Conservation (phyloP, 2,113 vertebrate species). For the Pseudorasbora parva region DNA sequence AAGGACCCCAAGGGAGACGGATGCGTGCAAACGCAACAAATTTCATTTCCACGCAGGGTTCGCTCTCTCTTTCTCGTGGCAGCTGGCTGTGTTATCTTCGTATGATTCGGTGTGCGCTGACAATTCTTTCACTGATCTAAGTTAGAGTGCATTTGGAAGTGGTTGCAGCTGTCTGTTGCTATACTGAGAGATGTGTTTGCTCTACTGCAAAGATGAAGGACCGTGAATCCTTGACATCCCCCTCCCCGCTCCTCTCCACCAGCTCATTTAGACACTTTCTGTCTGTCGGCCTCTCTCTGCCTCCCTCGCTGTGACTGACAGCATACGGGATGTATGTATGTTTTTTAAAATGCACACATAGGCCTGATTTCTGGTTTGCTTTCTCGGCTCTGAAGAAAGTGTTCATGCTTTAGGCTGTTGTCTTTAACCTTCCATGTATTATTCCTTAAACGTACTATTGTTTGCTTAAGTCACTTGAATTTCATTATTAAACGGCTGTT, state of each 20-base stretch:
- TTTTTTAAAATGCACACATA: slow-evolving; percentile 68
- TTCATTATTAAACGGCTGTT: neutral
- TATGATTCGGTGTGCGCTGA: slow-evolving; percentile 95
- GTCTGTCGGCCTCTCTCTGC: slow-evolving; percentile 87
- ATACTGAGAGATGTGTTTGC: slow-evolving; percentile 98
- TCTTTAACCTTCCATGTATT: neutral
- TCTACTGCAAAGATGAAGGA: slow-evolving; percentile 99
- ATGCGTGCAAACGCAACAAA: slow-evolving; percentile 85
- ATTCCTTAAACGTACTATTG: neutral
- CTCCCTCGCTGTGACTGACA: slow-evolving; percentile 87
- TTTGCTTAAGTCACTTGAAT: neutral
- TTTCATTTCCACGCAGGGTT: slow-evolving; percentile 29
- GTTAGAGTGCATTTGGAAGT: slow-evolving; percentile 98
- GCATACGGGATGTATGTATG: slow-evolving; percentile 90
- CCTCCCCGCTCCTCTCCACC: slow-evolving; percentile 78
- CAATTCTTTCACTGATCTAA: slow-evolving; percentile 99
- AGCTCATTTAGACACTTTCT: slow-evolving; percentile 95
- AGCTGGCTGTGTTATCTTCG: slow-evolving; percentile 98
- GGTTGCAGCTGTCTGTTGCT: slow-evolving; percentile 99
- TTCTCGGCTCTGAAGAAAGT: neutral
- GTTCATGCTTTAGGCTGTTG: too few relatives aligned
- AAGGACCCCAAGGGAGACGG: slow-evolving; percentile 86
- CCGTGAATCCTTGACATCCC: slow-evolving; percentile 98
- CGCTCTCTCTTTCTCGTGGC: slow-evolving; percentile 80
- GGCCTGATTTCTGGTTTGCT: slow-evolving; percentile 34